These are phyloP conservation scores for Monopterus albus DNA, from an alignment of 2,113 vertebrate species.

Conservation along the genomic window DNA sequence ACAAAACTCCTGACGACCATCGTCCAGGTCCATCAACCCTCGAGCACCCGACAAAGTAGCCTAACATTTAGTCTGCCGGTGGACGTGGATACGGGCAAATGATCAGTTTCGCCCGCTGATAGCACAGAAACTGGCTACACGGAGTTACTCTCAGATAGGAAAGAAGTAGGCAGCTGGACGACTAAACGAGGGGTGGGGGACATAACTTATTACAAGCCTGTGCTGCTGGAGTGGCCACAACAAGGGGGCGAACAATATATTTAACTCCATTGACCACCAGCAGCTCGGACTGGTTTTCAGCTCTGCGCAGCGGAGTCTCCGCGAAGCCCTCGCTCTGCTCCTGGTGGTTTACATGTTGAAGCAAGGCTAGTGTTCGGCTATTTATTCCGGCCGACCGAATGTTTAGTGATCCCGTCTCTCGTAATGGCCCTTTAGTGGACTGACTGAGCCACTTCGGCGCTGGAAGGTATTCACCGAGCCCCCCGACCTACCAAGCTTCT, in stretches of 20 bases:
- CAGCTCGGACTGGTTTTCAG: conserved; percentile 52
- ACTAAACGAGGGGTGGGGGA: conserved; percentile 41
- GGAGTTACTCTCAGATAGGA: conserved; percentile 45
- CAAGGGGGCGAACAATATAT: conserved; percentile 51
- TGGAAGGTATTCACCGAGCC: conserved; percentile 66
- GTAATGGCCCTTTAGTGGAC: conserved; percentile 69
- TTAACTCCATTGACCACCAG: conserved; percentile 67
- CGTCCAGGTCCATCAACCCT: neutral
- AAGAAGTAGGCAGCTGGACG: conserved; percentile 46
- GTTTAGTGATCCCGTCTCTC: conserved; percentile 65
- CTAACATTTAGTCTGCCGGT: neutral
- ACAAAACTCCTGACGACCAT: conserved; percentile 45
- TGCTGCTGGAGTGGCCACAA: conserved; percentile 42
- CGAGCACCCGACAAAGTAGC: conserved; percentile 11
- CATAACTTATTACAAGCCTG: conserved; percentile 64
- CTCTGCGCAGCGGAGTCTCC: conserved; percentile 76
- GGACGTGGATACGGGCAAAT: conserved; percentile 33
- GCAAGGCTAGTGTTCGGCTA: conserved; percentile 71
- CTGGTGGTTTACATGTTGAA: conserved; percentile 70
- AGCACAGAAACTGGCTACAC: conserved; percentile 37
- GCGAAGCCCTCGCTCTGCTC: conserved; percentile 62
- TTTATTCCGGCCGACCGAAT: conserved; percentile 71
- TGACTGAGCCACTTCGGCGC: conserved; percentile 59
- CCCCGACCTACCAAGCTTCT: conserved; percentile 72
- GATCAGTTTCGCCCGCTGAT: conserved; percentile 29